Evolutionary conservation across 2,113 vertebrate species (phyloP).

Genomic region (Eptatretus burgeri): DNA sequence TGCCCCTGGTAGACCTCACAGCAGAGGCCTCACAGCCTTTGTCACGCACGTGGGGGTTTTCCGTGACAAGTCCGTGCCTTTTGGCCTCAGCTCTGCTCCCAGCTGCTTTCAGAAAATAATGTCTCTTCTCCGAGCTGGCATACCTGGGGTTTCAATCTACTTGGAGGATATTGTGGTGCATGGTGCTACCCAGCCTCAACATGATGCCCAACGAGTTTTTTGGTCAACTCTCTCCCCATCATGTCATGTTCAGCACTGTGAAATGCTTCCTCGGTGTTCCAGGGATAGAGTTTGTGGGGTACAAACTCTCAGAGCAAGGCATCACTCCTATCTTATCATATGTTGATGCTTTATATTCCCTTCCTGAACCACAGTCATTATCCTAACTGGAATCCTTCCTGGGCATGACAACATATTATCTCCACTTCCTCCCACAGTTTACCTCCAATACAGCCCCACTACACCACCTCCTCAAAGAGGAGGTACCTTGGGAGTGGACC

Average conservation of each 20-base stretch:
- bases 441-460: background rate
- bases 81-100: slow-evolving; percentile 10
- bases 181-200: too few relatives aligned
- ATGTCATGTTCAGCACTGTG: too few relatives aligned
- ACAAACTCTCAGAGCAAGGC: too few relatives aligned
- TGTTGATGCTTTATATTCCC: too few relatives aligned
- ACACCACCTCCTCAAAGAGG: slow-evolving; percentile 2
- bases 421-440: slow-evolving; percentile 5
- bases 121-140: slow-evolving; percentile 6
- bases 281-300: too few relatives aligned
- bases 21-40: slow-evolving; percentile 7
- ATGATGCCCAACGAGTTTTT: too few relatives aligned
- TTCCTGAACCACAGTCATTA: too few relatives aligned
- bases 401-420: slow-evolving; percentile 5
- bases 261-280: too few relatives aligned
- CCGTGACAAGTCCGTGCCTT: slow-evolving; percentile 8
- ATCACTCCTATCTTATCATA: too few relatives aligned
- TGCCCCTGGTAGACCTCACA: slow-evolving; percentile 9
- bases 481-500: background rate
- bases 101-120: slow-evolving; percentile 11
- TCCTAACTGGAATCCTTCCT: background rate
- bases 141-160: slow-evolving; percentile 4
- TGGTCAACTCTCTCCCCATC: too few relatives aligned
- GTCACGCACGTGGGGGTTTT: slow-evolving; percentile 1
- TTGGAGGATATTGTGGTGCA: slow-evolving; percentile 8